These are phyloP conservation scores for Macroramphosus scolopax DNA, from an alignment of 2,797 vertebrate genomes.

Conservation along the genomic window DNA sequence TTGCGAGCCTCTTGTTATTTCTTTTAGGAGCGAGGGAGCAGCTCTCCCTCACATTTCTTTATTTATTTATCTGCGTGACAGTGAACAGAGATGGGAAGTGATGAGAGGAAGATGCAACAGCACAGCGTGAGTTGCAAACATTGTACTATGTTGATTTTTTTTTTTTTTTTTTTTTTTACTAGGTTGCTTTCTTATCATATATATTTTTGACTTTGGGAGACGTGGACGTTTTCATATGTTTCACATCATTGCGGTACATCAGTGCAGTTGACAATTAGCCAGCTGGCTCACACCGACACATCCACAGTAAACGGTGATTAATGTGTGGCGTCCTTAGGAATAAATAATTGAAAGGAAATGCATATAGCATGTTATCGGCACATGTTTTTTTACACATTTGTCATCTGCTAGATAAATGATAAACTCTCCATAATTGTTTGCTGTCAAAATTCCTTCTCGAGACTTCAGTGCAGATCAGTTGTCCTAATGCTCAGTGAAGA, in stretches of 20 bases:
- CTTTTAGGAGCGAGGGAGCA: slow-evolving; percentile 21
- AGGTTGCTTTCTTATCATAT: slow-evolving; percentile 12
- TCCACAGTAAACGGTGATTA: no score
- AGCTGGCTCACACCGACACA: no score
- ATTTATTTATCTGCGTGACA: slow-evolving; percentile 47
- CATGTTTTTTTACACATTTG: slow-evolving; percentile 14
- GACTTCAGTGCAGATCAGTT: slow-evolving; percentile 47
- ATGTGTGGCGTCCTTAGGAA: no score
- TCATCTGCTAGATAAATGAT: slow-evolving; percentile 34
- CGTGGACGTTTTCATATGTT: no score
- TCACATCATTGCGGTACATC: slow-evolving; percentile 2
- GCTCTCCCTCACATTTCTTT: slow-evolving; percentile 27
- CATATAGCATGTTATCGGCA: slow-evolving; percentile 5
- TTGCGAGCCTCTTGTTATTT: slow-evolving; percentile 8
- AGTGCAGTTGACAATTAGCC: background rate
- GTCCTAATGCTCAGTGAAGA: slow-evolving; percentile 41
- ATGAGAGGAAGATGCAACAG: slow-evolving; percentile 56
- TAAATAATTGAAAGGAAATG: background rate
- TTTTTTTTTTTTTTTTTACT: background rate
- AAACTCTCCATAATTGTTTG: slow-evolving; percentile 50
- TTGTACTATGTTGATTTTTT: slow-evolving; percentile 29
- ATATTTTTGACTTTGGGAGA: slow-evolving; percentile 15
- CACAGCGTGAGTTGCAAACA: slow-evolving; percentile 31
- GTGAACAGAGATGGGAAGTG: slow-evolving; percentile 51
- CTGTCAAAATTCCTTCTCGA: slow-evolving; percentile 52